Percentiles rank a stretch among this genome's conserved stretches.
These are phyloP conservation scores for Tanaodytes sp. DNA, from an alignment of 2,888 invertebrate genomes.

Conservation along the genomic window DNA sequence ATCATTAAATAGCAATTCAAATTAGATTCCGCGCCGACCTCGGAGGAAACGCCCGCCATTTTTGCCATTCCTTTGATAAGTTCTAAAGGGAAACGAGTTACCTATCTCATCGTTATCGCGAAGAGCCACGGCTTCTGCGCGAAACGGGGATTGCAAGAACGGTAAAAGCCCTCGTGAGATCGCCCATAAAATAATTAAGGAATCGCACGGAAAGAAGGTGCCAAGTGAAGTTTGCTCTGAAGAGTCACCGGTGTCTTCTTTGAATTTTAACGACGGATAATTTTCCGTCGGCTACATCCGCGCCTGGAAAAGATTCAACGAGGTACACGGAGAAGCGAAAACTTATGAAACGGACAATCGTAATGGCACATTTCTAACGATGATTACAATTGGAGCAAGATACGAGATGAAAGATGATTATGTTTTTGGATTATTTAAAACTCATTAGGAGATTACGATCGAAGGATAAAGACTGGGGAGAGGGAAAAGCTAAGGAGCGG, in stretches of 20 bases:
- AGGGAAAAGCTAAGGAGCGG: too few relatives aligned
- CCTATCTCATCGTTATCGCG: conserved; percentile 58
- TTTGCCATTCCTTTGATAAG: conserved; percentile 16
- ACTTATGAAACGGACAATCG: conserved; percentile 1
- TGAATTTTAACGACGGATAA: conserved; percentile 47
- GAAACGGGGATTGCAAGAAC: conserved; percentile 11
- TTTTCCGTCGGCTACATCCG: conserved; percentile 11
- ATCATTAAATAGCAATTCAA: not conserved
- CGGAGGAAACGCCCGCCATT: not conserved
- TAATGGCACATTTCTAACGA: not conserved
- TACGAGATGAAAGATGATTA: too few relatives aligned
- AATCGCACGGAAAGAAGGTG: conserved; percentile 52
- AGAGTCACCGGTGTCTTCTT: conserved; percentile 42
- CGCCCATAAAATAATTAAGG: conserved; percentile 64
- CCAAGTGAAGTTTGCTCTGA: conserved; percentile 32
- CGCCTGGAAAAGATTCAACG: conserved; percentile 1
- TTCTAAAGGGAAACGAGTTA: conserved; percentile 43
- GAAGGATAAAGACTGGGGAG: too few relatives aligned
- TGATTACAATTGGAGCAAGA: conserved; percentile 1
- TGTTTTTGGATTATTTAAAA: too few relatives aligned
- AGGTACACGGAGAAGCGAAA: conserved; percentile 2
- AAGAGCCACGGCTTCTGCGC: conserved; percentile 18
- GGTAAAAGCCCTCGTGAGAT: conserved; percentile 56
- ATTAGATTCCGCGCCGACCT: not conserved
- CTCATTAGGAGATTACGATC: too few relatives aligned